Percentiles rank a stretch among this genome's conserved stretches.
Evolutionary conservation across 2,888 invertebrate species (phyloP).

Genomic region (Torymus aiolomorphi): DNA sequence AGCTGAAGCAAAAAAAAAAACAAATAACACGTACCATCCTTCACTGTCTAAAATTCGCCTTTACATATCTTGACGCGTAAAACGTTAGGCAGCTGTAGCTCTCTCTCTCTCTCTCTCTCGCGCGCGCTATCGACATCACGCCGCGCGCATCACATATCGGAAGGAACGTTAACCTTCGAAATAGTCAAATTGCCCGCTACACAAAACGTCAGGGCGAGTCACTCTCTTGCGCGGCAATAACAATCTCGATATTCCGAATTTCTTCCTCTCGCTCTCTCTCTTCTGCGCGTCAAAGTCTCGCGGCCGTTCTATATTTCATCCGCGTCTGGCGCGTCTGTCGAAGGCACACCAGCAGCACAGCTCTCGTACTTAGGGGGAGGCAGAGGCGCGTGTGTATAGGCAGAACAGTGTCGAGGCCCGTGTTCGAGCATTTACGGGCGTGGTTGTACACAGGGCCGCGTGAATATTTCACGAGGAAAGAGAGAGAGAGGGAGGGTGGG

Average conservation of each 20-base stretch:
- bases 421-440: conserved; percentile 71
- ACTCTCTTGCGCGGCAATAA: neutral
- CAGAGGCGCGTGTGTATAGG: conserved; percentile 24
- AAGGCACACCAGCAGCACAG: neutral
- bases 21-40: no score
- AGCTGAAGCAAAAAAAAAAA: no score
- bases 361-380: conserved; percentile 14
- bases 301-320: conserved; percentile 51
- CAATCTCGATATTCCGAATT: conserved; percentile 55
- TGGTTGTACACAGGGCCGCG: conserved; percentile 69
- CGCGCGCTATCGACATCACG: neutral
- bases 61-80: conserved; percentile 29
- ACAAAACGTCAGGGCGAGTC: no score
- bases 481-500: conserved; percentile 58
- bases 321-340: conserved; percentile 51
- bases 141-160: neutral
- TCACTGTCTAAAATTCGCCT: no score
- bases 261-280: conserved; percentile 45
- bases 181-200: no score
- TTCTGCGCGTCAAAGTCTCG: conserved; percentile 32
- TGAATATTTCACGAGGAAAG: conserved; percentile 72
- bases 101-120: no score
- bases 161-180: no score
- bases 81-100: neutral
- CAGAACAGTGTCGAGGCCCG: conserved; percentile 63